phyloP scores from a whole-genome alignment of 2,888 invertebrate species.

The Ochropleura plecta region DNA sequence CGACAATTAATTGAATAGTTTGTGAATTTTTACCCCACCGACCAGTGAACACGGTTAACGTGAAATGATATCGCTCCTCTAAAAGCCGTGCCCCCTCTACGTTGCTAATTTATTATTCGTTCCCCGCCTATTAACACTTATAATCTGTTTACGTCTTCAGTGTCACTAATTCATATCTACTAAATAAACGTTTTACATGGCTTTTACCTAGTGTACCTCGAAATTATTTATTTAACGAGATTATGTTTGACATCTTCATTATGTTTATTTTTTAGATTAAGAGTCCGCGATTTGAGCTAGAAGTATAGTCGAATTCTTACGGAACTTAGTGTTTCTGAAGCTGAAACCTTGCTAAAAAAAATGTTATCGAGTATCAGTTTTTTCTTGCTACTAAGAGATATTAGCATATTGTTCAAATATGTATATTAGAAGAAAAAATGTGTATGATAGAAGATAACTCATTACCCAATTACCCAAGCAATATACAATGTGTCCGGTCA shows the following conservation, averaged over 20 bases:
- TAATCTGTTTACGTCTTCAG: slow-evolving; percentile 62
- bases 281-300: slow-evolving; percentile 8
- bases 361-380: no score
- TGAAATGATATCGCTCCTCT: slow-evolving; percentile 60
- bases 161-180: slow-evolving; percentile 64
- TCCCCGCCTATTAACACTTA: slow-evolving; percentile 77
- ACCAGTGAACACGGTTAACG: slow-evolving; percentile 48
- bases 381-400: no score
- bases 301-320: slow-evolving; percentile 18
- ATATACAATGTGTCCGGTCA: no score
- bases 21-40: slow-evolving; percentile 35
- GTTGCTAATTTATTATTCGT: slow-evolving; percentile 76
- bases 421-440: no score
- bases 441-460: no score
- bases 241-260: slow-evolving; percentile 43
- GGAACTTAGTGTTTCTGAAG: neutral
- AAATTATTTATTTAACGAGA: slow-evolving; percentile 32
- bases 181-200: slow-evolving; percentile 54
- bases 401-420: no score
- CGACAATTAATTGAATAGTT: slow-evolving; percentile 2
- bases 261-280: slow-evolving; percentile 25
- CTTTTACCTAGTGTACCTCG: slow-evolving; percentile 21
- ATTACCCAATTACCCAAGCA: no score
- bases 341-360: neutral
- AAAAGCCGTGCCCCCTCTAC: slow-evolving; percentile 65